Conservation (phyloP, 2,888 invertebrate species). For the Mythimna vitellina region DNA sequence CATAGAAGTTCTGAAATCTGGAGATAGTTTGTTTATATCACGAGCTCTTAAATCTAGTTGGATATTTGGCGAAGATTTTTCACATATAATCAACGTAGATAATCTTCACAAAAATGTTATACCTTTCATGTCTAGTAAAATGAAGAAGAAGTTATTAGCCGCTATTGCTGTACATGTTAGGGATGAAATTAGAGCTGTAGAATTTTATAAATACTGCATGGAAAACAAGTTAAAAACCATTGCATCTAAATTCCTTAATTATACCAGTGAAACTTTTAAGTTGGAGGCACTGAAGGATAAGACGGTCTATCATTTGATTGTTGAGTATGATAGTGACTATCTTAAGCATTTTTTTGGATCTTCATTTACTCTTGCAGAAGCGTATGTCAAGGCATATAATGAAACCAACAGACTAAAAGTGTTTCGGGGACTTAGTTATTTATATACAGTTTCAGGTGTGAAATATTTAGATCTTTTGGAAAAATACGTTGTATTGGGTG, state of each 20-base stretch:
- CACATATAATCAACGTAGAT: constrained; percentile 71
- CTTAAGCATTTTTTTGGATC: constrained; percentile 70
- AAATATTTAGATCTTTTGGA: constrained; percentile 76
- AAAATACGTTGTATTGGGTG: constrained; percentile 47
- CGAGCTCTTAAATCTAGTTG: constrained; percentile 77
- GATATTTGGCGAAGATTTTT: constrained; percentile 73
- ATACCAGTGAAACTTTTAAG: constrained; percentile 74
- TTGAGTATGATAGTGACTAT: constrained; percentile 17
- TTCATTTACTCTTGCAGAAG: constrained; percentile 70
- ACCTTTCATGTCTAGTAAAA: constrained; percentile 79
- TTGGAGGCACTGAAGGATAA: constrained; percentile 63
- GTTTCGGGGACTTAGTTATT: constrained; percentile 55
- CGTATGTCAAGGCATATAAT: constrained; percentile 47
- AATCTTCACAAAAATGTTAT: constrained; percentile 76
- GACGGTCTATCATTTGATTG: constrained; percentile 3
- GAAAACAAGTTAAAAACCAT: constrained; percentile 63
- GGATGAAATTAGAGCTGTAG: constrained; percentile 66
- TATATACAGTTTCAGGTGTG: constrained; percentile 65
- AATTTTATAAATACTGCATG: constrained; percentile 76
- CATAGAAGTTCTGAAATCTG: constrained; percentile 75
- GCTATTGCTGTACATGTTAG: constrained; percentile 69
- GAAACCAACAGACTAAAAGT: constrained; percentile 14
- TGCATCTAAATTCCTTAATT: constrained; percentile 75
- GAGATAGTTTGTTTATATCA: constrained; percentile 76
- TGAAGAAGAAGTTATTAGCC: constrained; percentile 76